Evolutionary conservation across 2,113 vertebrate species (phyloP), one percentile per base, ranked within the genome.

Genomic region (Trichechus manatus): DNA sequence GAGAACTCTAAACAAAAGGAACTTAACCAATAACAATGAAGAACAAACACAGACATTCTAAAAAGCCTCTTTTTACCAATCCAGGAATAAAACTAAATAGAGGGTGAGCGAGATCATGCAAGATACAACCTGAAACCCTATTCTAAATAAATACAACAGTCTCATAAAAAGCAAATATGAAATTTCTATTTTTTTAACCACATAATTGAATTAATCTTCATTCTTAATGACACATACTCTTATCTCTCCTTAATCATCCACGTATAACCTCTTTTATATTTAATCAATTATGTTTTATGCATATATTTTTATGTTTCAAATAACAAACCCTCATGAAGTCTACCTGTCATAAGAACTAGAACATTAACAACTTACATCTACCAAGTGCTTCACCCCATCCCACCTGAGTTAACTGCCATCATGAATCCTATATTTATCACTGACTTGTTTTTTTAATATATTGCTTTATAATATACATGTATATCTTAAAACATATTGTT

Each of bases 1-100:
- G 92, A 29, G 20, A 29, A 88, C 59, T 78, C 82, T 78, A 77
- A 80, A 91, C n/a, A 89, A 81, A n/a, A 93, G 42, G 36, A 77
- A 39, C 13, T 70, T 61, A 56, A 70, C 11, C 6, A 89, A n/a
- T 50, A 75, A 56, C 9, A 53, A 39, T 29, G 25, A 87, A 90
- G 8, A 87, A 87, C 61, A 81, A 61, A 88, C 31, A 80, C 0
- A n/a, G 15, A 2, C 19, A 86, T 80, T 87, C 80, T 56, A 15
- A 27, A 68, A 92, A 94, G n/a, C 66, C 27, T 29, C 50, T 78
- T 78, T 83, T 92, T 63, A 87, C 47, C 42, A 91, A 75, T 29
- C 36, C 77, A 87, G 15, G 53, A 87, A 88, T 56, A 31, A 9
- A 66, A 14, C 29, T 39, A 27, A 27, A 64, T 66, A 31, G 29